Evolutionary conservation across 2,113 vertebrate genomes (phyloP).

Genomic region (Cebidichthys violaceus): DNA sequence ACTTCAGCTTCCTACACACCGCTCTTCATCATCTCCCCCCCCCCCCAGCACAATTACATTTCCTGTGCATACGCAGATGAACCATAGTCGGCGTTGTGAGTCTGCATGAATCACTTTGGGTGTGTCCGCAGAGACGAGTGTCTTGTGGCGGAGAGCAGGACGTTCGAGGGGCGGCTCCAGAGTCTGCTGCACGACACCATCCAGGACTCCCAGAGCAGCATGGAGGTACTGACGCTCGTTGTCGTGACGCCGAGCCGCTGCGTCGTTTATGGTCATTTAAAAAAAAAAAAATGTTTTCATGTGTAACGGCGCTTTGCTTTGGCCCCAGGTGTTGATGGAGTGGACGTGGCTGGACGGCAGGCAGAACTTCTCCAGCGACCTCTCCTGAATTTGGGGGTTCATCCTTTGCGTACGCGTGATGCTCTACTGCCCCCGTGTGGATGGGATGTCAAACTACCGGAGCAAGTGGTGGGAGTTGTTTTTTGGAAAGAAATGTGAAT

Average conservation of each 20-base stretch:
- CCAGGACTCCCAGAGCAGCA: slow-evolving; percentile 78
- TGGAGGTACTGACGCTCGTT: slow-evolving; percentile 64
- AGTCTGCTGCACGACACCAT: slow-evolving; percentile 83
- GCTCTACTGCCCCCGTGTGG: slow-evolving; percentile 71
- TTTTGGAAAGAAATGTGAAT: slow-evolving; percentile 21
- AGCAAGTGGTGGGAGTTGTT: background rate
- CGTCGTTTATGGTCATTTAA: background rate
- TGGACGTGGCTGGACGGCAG: slow-evolving; percentile 77
- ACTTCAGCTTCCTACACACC: background rate
- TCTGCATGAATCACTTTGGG: slow-evolving; percentile 30
- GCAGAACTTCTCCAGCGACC: slow-evolving; percentile 75
- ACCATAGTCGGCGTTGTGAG: background rate
- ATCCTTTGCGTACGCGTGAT: background rate
- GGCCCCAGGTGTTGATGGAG: slow-evolving; percentile 75
- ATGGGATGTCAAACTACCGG: slow-evolving; percentile 41
- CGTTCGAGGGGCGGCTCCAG: slow-evolving; percentile 83
- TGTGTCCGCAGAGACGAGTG: slow-evolving; percentile 80
- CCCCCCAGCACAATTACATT: background rate
- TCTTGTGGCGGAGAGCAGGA: slow-evolving; percentile 81
- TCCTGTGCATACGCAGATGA: background rate
- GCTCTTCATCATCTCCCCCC: background rate
- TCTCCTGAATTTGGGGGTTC: slow-evolving; percentile 48
- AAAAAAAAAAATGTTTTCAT: background rate
- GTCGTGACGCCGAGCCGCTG: background rate
- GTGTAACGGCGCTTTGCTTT: slow-evolving; percentile 7